These are phyloP conservation scores for Lagorchestes hirsutus DNA, from an alignment of 2,797 vertebrate species.

Conservation along the genomic window DNA sequence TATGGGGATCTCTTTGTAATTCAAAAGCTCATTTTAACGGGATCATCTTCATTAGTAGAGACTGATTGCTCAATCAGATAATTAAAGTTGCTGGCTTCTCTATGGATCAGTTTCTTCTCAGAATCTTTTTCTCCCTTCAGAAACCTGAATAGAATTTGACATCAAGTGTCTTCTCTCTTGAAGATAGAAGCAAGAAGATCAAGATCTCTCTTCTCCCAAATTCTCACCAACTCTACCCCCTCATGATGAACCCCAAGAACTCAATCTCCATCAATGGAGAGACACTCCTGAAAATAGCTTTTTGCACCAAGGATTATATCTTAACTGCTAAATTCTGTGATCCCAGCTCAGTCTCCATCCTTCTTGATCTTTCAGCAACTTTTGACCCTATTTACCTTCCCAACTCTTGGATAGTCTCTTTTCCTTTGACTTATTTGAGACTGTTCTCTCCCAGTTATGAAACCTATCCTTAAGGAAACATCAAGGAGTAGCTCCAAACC, in stretches of 20 bases:
- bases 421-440: background rate
- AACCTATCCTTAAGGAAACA: background rate
- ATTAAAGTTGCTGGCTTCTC: background rate
- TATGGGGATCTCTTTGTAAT: background rate
- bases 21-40: background rate
- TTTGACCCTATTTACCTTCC: slow-evolving; percentile 7
- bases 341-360: background rate
- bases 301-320: background rate
- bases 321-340: slow-evolving; percentile 8
- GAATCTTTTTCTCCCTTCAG: background rate
- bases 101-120: background rate
- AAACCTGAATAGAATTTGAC: background rate
- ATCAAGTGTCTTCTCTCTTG: background rate
- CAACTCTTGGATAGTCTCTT: background rate
- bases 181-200: background rate
- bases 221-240: background rate
- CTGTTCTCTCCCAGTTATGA: background rate
- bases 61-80: background rate
- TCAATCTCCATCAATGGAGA: background rate
- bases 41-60: background rate
- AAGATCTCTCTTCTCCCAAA: background rate
- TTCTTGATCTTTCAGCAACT: background rate
- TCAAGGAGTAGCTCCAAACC: background rate
- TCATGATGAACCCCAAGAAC: background rate
- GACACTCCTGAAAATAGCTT: no score